Evolutionary conservation across 2,888 invertebrate genomes (phyloP).

Genomic region (Diarsia mendica): DNA sequence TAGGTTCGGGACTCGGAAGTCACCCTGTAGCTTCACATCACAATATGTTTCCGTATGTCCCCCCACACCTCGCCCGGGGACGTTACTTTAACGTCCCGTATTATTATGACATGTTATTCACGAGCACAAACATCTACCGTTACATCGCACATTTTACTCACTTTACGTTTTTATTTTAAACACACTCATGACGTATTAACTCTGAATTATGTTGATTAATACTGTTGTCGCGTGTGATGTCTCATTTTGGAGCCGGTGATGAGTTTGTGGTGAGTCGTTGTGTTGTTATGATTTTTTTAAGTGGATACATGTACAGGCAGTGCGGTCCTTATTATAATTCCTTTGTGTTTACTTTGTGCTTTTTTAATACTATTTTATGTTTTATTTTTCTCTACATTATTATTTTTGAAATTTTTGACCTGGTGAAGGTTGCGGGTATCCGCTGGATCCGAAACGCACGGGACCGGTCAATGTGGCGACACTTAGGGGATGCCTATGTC

Average conservation of each 20-base stretch:
- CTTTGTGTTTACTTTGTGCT: too few relatives aligned
- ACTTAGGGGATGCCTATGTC: too few relatives aligned
- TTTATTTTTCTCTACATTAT: too few relatives aligned
- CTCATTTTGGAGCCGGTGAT: conserved; percentile 11
- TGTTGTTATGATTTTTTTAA: conserved; percentile 8
- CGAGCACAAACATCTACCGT: conserved; percentile 20
- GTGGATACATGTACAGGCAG: not conserved
- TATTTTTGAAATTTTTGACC: too few relatives aligned
- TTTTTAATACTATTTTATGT: too few relatives aligned
- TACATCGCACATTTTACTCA: conserved; percentile 23
- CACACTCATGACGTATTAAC: conserved; percentile 32
- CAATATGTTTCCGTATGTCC: too few relatives aligned
- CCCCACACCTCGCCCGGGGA: conserved; percentile 31
- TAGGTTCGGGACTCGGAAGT: not conserved
- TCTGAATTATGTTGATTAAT: conserved; percentile 42
- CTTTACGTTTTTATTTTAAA: conserved; percentile 56
- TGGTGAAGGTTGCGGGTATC: too few relatives aligned
- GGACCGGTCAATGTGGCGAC: too few relatives aligned
- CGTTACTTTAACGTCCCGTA: conserved; percentile 44
- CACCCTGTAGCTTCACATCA: not conserved
- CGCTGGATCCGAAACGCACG: too few relatives aligned
- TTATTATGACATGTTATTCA: conserved; percentile 57
- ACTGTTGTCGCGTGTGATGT: conserved; percentile 18
- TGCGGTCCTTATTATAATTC: too few relatives aligned
- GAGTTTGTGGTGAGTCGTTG: conserved; percentile 5